Base-by-base conservation (phyloP, 1,140 invertebrate genomes). In the Neuroterus valhalla region DNA sequence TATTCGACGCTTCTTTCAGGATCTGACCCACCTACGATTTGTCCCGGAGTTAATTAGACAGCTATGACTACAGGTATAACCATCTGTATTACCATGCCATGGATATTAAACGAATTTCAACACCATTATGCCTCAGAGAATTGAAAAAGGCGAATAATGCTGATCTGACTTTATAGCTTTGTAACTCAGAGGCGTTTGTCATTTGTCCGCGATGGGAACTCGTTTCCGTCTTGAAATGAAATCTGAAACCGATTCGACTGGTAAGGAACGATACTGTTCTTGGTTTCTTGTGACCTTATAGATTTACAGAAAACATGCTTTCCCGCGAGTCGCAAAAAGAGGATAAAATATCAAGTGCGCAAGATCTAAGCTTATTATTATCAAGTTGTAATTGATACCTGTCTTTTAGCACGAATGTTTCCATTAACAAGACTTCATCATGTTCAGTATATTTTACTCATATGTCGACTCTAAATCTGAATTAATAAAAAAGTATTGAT, bases 1-100 rank as follows among this genome's bases (percentile, higher is more conserved):
- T 80, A 72, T 70, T 74, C 23, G 73, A 26, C 38, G 15, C 46
- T 67, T 70, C 72, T 62, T 71, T 70, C 50, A 70, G 74, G 3
- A 72, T 69, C 68, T 21, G 44, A 70, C 46, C 44, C 68, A 42
- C 68, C 66, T 66, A 8, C 15, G 15, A 55, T 67, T 67, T 50
- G 70, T 66, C 48, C 71, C 45, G 42, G 55, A 73, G 46, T n/a
- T 72, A 66, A 66, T 62, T 44, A 73, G 68, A 73, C 42, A 46
- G 15, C 26, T 70, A 48, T 70, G 17, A 44, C n/a, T 44, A 5
- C 17, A 44, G 19, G 11, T 44, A 15, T 38, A 73, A 55, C 2
- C 19, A 19, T 21, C 14, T 17, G 19, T 10, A 66, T 66, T 10
- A 17, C 8, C 21, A 26, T 15, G 12, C 21, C 14, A 44, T 74